Conservation (phyloP, 1,140 invertebrate genomes). For the Halotydeus destructor region DNA sequence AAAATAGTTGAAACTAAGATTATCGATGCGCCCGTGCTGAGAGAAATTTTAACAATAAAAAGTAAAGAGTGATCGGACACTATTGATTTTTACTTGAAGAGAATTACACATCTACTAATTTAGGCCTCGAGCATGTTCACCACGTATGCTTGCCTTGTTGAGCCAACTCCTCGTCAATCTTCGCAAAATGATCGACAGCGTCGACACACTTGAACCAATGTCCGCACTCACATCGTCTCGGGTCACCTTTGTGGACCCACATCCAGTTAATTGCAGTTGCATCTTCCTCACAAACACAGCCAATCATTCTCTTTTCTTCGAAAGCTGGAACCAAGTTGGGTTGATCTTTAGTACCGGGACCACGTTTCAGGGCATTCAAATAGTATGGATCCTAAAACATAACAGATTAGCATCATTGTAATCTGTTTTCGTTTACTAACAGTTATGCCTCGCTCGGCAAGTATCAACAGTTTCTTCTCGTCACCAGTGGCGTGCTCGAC, state of each 20-base stretch:
- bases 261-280: slow-evolving; percentile 69
- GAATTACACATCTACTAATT: too few species aligned
- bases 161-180: slow-evolving; percentile 3
- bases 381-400: slow-evolving; percentile 55
- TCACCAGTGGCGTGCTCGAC: slow-evolving; percentile 77
- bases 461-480: slow-evolving; percentile 68
- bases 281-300: slow-evolving; percentile 91
- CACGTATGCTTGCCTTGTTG: too few species aligned
- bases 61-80: too few species aligned
- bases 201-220: slow-evolving; percentile 84
- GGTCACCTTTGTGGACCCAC: slow-evolving; percentile 68
- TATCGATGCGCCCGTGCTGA: not conserved
- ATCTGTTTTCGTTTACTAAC: slow-evolving; percentile 28
- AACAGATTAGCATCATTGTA: too few species aligned
- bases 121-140: too few species aligned
- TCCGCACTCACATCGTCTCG: slow-evolving; percentile 80
- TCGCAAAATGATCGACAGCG: slow-evolving; percentile 14
- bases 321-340: slow-evolving; percentile 76
- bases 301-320: slow-evolving; percentile 67
- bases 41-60: too few species aligned
- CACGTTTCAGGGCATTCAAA: slow-evolving; percentile 53
- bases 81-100: too few species aligned
- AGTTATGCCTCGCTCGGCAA: slow-evolving; percentile 59
- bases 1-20: not conserved
- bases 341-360: slow-evolving; percentile 53